These are phyloP conservation scores for Rhinichthys klamathensis DNA, from an alignment of 2,113 vertebrate species.

Conservation along the genomic window DNA sequence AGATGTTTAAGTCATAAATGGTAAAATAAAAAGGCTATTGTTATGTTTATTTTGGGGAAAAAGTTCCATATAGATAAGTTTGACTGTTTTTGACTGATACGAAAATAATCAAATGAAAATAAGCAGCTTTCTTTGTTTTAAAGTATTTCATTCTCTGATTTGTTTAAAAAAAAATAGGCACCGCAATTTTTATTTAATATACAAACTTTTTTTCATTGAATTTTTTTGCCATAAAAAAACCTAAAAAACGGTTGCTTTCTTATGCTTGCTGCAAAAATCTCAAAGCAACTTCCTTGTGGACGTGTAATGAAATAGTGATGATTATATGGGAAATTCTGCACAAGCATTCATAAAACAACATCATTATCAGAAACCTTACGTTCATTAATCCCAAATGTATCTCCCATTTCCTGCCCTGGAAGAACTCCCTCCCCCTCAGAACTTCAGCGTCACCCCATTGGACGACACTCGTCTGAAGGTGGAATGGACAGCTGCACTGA, in stretches of 20 bases:
- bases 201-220: too few relatives aligned
- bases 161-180: neutral
- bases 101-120: neutral
- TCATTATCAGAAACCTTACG: neutral
- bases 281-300: neutral
- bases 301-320: neutral
- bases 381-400: neutral
- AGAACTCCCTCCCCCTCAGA: constrained; percentile 53
- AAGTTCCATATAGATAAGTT: too few relatives aligned
- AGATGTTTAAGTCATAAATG: too few relatives aligned
- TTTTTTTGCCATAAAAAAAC: too few relatives aligned
- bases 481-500: constrained; percentile 57
- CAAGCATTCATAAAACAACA: constrained; percentile 31
- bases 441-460: constrained; percentile 49
- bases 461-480: constrained; percentile 61
- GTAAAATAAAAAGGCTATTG: too few relatives aligned
- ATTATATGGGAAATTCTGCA: neutral
- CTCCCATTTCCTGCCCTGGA: constrained; percentile 44
- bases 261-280: neutral
- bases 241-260: too few relatives aligned
- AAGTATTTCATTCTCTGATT: neutral
- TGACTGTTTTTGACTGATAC: neutral
- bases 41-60: too few relatives aligned
- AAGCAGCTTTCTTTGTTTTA: neutral
- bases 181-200: too few relatives aligned